Evolutionary conservation across 2,113 vertebrate genomes (phyloP), one percentile per base, ranked within the genome.

Genomic region (Dipodomys stephensi): DNA sequence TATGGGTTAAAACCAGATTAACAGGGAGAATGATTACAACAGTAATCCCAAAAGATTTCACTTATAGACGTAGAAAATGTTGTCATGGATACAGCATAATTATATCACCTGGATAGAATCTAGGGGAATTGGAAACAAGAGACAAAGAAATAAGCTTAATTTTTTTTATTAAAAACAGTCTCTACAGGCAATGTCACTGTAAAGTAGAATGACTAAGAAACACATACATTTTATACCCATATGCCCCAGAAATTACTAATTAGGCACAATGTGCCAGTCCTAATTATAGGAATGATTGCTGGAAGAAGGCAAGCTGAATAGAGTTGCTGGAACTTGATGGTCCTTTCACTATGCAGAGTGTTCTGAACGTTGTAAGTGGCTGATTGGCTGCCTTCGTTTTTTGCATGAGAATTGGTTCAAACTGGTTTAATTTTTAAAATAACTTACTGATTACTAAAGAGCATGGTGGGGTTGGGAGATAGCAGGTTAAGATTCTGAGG

Each of bases 181-280:
- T 96, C 87, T 87, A 83, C 74, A 94, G 92, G 72, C 83, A 96
- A 96, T 93, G 96, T 95, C 94, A 89, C 95, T 65, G 68, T 92
- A 83, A 89, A 68, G 90, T 95, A 35, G 95, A 94, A 72, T 97
- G 92, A 96, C 77, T 76, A 12, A 74, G 79, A 96, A 96, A 15
- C 96, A 91, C 60, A 93, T 95, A 77, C 30, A 97, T 97, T 96
- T 96, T 65, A 90, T 92, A 87, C 73, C 88, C 88, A 91, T 93
- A 91, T 97, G 96, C 84, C 81, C 93, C 60, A 92, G 93, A 95
- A 98, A 95, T 97, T 96, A 90, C 91, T 95, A 92, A 88, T 96
- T 96, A 84, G 72, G 15, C 82, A 80, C 32, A 65, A 76, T 25
- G 12, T 93, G 85, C 64, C 88, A 95, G 49, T 85, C 62, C 94